phyloP scores from a whole-genome alignment of 2,797 vertebrate genomes.

The Cetoscarus ocellatus region DNA sequence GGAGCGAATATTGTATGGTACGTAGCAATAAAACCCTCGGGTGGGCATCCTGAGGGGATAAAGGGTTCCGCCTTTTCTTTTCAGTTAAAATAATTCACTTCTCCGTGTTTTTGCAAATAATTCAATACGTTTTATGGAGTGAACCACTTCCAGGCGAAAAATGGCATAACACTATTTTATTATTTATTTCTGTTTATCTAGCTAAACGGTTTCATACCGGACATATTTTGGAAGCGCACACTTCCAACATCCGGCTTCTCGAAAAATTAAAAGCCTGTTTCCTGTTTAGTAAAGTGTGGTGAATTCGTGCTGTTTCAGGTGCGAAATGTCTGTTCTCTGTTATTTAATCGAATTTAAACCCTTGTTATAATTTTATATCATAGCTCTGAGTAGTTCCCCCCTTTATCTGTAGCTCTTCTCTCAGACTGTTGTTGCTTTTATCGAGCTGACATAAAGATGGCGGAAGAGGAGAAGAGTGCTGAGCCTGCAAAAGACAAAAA shows the following conservation, averaged over 20 bases:
- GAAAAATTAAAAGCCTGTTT: slow-evolving; percentile 44
- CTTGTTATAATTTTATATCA: background rate
- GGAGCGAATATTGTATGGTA: slow-evolving; percentile 27
- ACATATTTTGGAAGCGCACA: slow-evolving; percentile 56
- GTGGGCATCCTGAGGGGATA: slow-evolving; percentile 8
- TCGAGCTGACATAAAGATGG: slow-evolving; percentile 78
- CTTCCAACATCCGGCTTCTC: slow-evolving; percentile 53
- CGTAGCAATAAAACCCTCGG: slow-evolving; percentile 4
- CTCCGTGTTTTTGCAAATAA: accelerated
- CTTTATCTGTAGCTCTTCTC: background rate
- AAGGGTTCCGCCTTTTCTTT: slow-evolving; percentile 30
- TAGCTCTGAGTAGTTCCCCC: background rate
- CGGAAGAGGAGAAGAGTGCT: slow-evolving; percentile 78
- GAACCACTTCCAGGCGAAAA: background rate
- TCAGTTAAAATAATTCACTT: accelerated
- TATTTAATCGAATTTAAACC: accelerated
- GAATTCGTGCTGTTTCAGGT: background rate
- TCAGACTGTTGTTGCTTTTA: background rate
- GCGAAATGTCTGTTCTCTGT: background rate
- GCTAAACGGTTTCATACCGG: slow-evolving; percentile 18
- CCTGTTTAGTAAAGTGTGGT: background rate
- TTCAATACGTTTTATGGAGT: background rate
- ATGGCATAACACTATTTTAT: background rate
- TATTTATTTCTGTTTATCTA: background rate
- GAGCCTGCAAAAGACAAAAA: slow-evolving; percentile 72